Evolutionary conservation across 2,113 vertebrate species (phyloP).

Genomic region (Eulemur rufifrons): DNA sequence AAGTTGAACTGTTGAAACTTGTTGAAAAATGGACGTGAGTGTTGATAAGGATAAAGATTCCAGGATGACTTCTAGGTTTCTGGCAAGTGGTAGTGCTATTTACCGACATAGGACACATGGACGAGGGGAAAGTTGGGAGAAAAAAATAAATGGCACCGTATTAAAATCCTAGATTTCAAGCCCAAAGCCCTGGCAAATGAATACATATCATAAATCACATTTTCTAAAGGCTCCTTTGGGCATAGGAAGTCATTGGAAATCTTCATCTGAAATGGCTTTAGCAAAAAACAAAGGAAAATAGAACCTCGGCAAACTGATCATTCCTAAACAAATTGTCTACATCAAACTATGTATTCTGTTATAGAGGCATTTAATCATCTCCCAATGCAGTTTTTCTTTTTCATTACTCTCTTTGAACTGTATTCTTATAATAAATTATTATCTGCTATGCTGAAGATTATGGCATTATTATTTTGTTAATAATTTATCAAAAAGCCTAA

Average conservation of each 20-base stretch:
- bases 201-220: background rate
- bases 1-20: background rate
- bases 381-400: background rate
- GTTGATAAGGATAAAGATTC: background rate
- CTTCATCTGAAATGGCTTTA: conserved; percentile 6
- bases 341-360: background rate
- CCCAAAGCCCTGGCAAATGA: background rate
- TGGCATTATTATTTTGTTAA: background rate
- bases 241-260: conserved; percentile 25
- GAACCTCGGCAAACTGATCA: background rate
- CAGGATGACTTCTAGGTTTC: background rate
- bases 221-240: background rate
- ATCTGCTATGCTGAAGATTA: background rate
- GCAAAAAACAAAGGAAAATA: conserved; percentile 27
- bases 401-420: background rate
- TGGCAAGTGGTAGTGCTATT: background rate
- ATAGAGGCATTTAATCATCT: background rate
- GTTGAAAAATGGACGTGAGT: background rate
- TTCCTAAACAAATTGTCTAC: conserved; percentile 39
- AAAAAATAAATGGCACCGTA: background rate
- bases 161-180: background rate
- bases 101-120: background rate
- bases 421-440: background rate
- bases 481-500: conserved; percentile 21
- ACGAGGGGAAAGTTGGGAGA: background rate